phyloP scores from a whole-genome alignment of 2,113 vertebrate species.

The Calcarius ornatus region DNA sequence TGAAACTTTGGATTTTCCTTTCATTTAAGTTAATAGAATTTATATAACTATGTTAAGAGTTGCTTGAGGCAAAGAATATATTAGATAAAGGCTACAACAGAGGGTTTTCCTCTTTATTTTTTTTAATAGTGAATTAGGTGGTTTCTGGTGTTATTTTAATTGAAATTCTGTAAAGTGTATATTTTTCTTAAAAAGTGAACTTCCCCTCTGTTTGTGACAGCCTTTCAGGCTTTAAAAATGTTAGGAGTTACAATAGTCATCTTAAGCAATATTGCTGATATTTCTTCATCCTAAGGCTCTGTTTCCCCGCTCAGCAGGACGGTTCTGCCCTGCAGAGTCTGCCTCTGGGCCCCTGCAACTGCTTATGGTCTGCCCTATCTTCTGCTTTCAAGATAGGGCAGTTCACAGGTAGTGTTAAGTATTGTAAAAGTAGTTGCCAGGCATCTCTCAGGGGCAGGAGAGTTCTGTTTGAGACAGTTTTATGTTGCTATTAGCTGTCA shows the following conservation, averaged over 20 bases:
- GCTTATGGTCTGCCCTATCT: rapidly evolving
- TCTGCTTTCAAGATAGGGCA: not conserved
- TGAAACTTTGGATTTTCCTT: constrained; percentile 32
- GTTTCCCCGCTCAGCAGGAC: not conserved
- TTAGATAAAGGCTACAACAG: not conserved
- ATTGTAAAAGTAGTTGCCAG: not conserved
- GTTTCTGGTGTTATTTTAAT: not conserved
- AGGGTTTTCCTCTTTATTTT: not conserved
- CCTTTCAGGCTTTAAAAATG: constrained; percentile 12
- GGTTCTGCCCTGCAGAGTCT: not conserved
- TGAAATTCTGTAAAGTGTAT: not conserved
- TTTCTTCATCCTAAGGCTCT: constrained; percentile 3
- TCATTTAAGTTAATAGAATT: constrained; percentile 48
- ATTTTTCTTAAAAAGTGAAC: not conserved
- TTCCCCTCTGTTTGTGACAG: not conserved
- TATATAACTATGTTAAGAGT: constrained; percentile 27
- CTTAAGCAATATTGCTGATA: not conserved
- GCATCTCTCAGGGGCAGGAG: not conserved
- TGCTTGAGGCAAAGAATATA: constrained; percentile 31
- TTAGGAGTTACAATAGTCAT: not conserved
- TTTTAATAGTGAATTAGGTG: not conserved
- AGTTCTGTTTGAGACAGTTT: not conserved
- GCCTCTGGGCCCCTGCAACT: not conserved
- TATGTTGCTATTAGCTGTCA: not conserved
- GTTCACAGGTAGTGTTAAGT: not conserved